Evolutionary conservation across 2,888 invertebrate species (phyloP).

Genomic region (Listrodromus nycthemerus): DNA sequence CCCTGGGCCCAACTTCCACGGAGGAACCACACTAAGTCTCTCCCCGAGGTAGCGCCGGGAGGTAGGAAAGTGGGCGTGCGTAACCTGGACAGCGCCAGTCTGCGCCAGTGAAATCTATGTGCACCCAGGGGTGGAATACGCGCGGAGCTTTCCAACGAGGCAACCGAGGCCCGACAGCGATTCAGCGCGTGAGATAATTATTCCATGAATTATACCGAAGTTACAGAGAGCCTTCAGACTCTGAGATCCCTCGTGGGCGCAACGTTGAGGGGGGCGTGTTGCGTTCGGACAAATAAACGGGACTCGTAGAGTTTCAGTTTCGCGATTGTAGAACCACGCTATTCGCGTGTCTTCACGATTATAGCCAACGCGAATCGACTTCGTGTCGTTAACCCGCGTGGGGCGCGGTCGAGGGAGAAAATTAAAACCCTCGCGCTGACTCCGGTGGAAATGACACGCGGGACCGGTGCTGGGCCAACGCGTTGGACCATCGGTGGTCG

Average conservation of each 20-base stretch:
- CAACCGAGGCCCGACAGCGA: slow-evolving; percentile 37
- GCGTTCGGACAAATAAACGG: slow-evolving; percentile 57
- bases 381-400: neutral
- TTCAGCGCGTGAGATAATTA: slow-evolving; percentile 63
- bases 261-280: slow-evolving; percentile 51
- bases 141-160: slow-evolving; percentile 6
- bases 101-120: slow-evolving; percentile 62
- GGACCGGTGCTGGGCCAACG: neutral
- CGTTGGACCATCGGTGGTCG: neutral
- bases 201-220: slow-evolving; percentile 54
- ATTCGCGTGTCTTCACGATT: neutral
- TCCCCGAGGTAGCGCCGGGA: slow-evolving; percentile 9
- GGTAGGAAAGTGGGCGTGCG: slow-evolving; percentile 57
- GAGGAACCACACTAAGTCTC: slow-evolving; percentile 48
- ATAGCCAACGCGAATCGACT: slow-evolving; percentile 28
- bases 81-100: slow-evolving; percentile 60
- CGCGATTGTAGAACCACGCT: neutral
- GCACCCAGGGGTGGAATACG: slow-evolving; percentile 52
- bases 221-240: slow-evolving; percentile 30
- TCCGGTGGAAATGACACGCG: no score
- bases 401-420: neutral
- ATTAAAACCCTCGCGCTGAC: neutral
- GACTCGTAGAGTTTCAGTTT: neutral
- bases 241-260: slow-evolving; percentile 31
- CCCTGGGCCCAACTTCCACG: slow-evolving; percentile 52